Evolutionary conservation across 2,888 invertebrate genomes (phyloP).

Genomic region (Diaphora mendica): DNA sequence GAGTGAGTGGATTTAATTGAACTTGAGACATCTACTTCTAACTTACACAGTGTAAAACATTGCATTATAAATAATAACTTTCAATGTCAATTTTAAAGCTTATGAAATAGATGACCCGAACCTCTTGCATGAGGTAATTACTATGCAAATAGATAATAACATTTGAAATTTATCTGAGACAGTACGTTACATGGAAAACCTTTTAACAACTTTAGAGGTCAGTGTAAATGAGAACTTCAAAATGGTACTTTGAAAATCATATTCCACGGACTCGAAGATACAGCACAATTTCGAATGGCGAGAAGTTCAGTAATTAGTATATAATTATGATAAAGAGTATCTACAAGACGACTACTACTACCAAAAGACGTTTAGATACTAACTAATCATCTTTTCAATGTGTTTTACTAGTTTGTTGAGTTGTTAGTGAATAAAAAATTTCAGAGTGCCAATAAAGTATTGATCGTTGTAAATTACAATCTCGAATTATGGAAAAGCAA

Average conservation of each 20-base stretch:
- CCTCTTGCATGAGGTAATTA: background rate
- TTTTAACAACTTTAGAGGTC: background rate
- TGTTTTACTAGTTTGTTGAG: background rate
- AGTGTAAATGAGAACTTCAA: background rate
- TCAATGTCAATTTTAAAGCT: background rate
- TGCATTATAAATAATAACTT: background rate
- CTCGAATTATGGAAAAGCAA: background rate
- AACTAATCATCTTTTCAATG: background rate
- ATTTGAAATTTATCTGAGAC: background rate
- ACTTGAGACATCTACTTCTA: background rate
- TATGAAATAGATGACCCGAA: background rate
- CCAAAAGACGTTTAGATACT: no score
- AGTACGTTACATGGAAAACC: slow-evolving; percentile 2
- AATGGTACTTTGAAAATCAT: background rate
- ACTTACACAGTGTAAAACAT: background rate
- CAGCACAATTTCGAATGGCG: background rate
- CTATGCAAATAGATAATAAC: no score
- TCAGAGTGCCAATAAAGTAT: background rate
- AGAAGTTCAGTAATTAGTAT: background rate
- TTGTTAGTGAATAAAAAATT: background rate
- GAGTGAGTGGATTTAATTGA: background rate
- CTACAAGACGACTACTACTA: no score
- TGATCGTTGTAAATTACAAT: background rate
- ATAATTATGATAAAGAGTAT: background rate
- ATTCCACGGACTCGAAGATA: background rate